phyloP scores from a whole-genome alignment of 2,888 invertebrate species.

The Mythimna albipuncta region DNA sequence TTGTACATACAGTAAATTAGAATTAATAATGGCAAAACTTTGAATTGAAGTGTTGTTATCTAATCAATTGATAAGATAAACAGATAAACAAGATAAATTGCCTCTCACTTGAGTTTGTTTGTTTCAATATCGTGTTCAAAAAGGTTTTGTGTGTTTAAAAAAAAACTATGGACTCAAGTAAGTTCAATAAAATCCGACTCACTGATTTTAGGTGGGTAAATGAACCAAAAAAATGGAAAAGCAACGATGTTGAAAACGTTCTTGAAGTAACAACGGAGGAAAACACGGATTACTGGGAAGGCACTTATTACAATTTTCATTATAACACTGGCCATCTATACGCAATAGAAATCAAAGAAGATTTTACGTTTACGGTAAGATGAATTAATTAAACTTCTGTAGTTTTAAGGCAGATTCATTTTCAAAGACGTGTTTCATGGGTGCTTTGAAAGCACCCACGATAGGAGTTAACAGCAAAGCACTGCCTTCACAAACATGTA shows the following conservation, averaged over 20 bases:
- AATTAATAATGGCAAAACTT: constrained; percentile 9
- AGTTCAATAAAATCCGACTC: constrained; percentile 47
- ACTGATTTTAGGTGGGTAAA: constrained; percentile 80
- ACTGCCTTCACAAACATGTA: too few relatives aligned
- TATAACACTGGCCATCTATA: constrained; percentile 80
- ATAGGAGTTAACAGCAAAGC: too few relatives aligned
- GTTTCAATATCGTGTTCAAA: background rate
- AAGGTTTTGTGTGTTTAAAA: background rate
- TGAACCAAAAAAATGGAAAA: constrained; percentile 76
- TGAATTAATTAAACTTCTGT: background rate
- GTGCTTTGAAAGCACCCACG: too few relatives aligned
- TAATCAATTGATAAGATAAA: constrained; percentile 27
- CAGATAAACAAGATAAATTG: background rate
- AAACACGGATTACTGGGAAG: constrained; percentile 84
- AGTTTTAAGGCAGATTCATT: too few relatives aligned
- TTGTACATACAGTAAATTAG: background rate
- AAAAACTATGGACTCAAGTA: constrained; percentile 51
- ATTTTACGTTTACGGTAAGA: constrained; percentile 80
- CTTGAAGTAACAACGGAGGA: constrained; percentile 77
- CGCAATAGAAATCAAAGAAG: constrained; percentile 74
- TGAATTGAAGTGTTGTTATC: background rate
- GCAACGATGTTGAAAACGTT: constrained; percentile 56
- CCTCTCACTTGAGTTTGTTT: background rate
- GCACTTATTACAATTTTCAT: constrained; percentile 79
- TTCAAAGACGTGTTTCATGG: too few relatives aligned